Base-by-base conservation (phyloP, 2,888 invertebrate species). In the Chaetoderma sp. region DNA sequence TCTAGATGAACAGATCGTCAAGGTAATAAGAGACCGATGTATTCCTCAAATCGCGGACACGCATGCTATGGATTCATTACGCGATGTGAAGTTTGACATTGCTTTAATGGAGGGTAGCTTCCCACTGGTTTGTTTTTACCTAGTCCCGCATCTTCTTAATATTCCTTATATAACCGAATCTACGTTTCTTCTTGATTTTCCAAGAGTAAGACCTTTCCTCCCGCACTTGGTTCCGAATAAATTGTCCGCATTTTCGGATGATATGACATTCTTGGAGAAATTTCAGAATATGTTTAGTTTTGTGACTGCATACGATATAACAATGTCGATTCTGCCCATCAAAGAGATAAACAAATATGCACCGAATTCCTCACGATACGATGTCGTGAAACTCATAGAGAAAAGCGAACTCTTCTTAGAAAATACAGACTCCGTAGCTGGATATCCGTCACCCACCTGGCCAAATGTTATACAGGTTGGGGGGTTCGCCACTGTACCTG, bases 391-490 rank as follows among this genome's bases (percentile, higher is more conserved):
- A n/a, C 47, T 70, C 2, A 21, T 60, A 2, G 13, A 32, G 13
- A 25, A 61, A 18, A 63, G 74, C 2, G 58, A 60, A 42, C 25
- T 76, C 49, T 71, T 66, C 57, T 44, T 78, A 6, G 25, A 65
- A 5, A 73, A 72, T 6, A 13, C 25, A 1, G 76, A 78, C 32
- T 50, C 55, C 25, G 54, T 74, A 1, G 49, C 78, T 23, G 68
- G 68, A 52, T 72, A 63, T 33, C 74, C 74, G 1, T 21, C 50
- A 2, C 70, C 74, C 1, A 8, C 45, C 6, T 54, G 73, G 55
- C 75, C 75, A 6, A 74, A 78, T 54, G 45, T 68, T 5, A 70
- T 70, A 8, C 42, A 45, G n/a, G 66, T 73, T 39, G 75, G 76
- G 13, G 72, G 74, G 6, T 27, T 76, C 5, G 57, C 65, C 0